Evolutionary conservation across 2,797 vertebrate genomes (phyloP), one percentile per base, ranked within the genome.

Genomic region (Tragopan temminckii): DNA sequence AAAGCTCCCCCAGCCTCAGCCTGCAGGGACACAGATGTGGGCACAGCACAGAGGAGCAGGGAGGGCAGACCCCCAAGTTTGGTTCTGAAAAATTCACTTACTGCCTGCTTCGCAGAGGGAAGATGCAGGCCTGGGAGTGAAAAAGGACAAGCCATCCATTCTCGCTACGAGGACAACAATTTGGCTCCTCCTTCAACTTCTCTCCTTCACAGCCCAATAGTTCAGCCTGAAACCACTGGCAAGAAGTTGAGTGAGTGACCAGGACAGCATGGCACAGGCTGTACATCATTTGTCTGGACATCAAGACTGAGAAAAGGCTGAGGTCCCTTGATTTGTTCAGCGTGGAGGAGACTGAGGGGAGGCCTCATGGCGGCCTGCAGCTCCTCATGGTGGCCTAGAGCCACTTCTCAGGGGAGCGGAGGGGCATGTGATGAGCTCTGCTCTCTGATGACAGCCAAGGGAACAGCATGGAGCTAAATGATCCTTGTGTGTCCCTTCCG

Each of bases 151-250:
- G 21, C 21, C 36, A 80, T 35, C 33, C 3, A 6, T 74, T 35
- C 36, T 25, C 14, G 42, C 58, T 25, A 11, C 6, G 53, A 76
- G 5, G 50, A 48, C 0, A 0, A 11, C 4, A 2, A 23, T 45
- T 59, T 16, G 0, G 21, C 17, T 48, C 43, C 19, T 20, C 58
- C 72, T 83, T 90, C 74, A 66, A 27, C 38, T 80, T 25, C 36
- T 46, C 45, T 27, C 25, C 11, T 71, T 55, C 31, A 21, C 10
- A 17, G 52, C 3, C 31, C 1, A 4, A 19, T 10, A 11, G 21
- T 57, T 67, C 46, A 53, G 12, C 66, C 48, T 42, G 13, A 68
- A 84, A 33, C 36, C 25, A 19, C 42, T 1, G 0, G 23, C 31
- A 57, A 4, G 15, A 14, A 17, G 24, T 11, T 20, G 40, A n/a